Base-by-base conservation (phyloP, 2,888 invertebrate genomes). In the Eupithecia inturbata region DNA sequence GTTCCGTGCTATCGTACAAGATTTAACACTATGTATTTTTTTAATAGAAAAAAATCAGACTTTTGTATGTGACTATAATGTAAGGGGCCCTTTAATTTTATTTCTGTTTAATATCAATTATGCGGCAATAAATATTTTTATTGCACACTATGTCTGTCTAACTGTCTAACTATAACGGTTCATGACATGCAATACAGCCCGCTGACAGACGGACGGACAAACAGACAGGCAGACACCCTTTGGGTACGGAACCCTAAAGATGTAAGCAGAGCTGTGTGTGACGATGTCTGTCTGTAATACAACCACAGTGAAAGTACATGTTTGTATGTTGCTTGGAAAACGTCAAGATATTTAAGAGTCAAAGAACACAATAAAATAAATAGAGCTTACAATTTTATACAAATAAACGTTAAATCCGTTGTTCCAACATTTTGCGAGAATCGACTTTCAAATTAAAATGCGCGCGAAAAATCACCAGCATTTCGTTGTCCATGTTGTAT, bases 361-460 rank as follows among this genome's bases (percentile, higher is more conserved):
- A 19, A 45, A 4, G 19, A 45, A 45, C 7, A 19, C 4, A 19
- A n/a, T 3, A 22, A 22, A 53, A 53, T 53, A 10, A 53, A 22
- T 22, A 22, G 22, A 53, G 49, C n/a, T 22, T 10, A 12, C 22
- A 53, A 22, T 12, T 22, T 53, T n/a, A 53, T 3, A 22, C 49
- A 22, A 4, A 4, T 26, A 2, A 57, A 12, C 57, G 26, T 26
- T 57, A 57, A 57, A 57, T 57, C 57, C 14, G 22, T 57, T 57
- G 57, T 57, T 57, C 26, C 63, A 75, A 45, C 72, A 75, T 70
- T 72, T 67, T 62, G 31, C 63, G 62, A 14, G 72, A 72, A 67
- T 45, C 26, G 16, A 49, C 63, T 63, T 71, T 69, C 75, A 69
- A 78, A 77, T 78, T 77, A 77, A 79, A 78, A 76, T 74, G 77